A percentile compares a stretch with the other conserved stretches of the same genome.
These are phyloP conservation scores for Vulpes lagopus DNA, from an alignment of 2,113 vertebrate species.

Conservation along the genomic window DNA sequence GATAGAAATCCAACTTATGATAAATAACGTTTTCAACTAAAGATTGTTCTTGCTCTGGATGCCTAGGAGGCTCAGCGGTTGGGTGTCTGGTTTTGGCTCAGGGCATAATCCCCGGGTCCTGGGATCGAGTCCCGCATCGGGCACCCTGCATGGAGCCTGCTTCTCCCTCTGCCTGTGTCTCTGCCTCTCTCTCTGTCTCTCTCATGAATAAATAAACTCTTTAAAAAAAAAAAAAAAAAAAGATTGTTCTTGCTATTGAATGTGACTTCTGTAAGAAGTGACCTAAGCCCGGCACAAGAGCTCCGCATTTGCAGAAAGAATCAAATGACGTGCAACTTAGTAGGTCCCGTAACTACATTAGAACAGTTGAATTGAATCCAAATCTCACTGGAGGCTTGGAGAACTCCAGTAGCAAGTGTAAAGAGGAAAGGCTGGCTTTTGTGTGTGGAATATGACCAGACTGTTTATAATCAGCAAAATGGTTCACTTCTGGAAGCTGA, in stretches of 20 bases:
- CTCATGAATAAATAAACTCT: too few relatives aligned
- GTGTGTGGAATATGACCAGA: constrained; percentile 8
- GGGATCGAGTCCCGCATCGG: too few relatives aligned
- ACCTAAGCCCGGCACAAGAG: neutral
- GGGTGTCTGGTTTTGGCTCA: too few relatives aligned
- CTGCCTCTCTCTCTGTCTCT: too few relatives aligned
- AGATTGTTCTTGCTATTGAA: constrained; percentile 20
- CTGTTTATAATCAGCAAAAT: constrained; percentile 50
- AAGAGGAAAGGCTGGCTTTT: constrained; percentile 50
- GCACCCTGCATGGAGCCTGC: too few relatives aligned
- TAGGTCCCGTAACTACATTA: constrained; percentile 17
- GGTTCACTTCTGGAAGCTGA: constrained; percentile 45
- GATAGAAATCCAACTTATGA: neutral
- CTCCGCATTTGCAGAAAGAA: constrained; percentile 28
- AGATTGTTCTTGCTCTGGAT: neutral
- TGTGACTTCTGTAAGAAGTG: neutral
- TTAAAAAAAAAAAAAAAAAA: neutral
- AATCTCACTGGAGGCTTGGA: constrained; percentile 20
- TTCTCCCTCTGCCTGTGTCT: too few relatives aligned
- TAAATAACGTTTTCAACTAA: constrained; percentile 39
- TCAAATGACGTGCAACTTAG: neutral
- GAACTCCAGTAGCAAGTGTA: constrained; percentile 49
- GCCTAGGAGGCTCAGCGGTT: too few relatives aligned
- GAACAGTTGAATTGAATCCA: constrained; percentile 1
- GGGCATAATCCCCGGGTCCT: too few relatives aligned